These are phyloP conservation scores for Noctua pronuba DNA, from an alignment of 2,888 invertebrate genomes.

Conservation along the genomic window DNA sequence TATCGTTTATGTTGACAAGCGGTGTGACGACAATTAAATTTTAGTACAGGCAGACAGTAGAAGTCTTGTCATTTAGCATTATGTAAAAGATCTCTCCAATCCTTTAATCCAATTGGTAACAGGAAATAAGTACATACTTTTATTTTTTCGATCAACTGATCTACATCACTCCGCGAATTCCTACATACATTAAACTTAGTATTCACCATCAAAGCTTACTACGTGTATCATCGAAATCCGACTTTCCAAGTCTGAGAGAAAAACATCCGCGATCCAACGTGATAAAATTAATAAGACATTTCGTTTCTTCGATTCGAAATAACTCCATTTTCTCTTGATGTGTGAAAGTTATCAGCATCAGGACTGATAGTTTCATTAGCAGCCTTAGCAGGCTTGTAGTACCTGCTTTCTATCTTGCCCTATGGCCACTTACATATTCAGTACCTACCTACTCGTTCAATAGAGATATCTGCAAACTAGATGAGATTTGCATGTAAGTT, in stretches of 20 bases:
- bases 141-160: slow-evolving; percentile 8
- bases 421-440: slow-evolving; percentile 54
- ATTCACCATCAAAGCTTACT: slow-evolving; percentile 39
- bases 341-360: slow-evolving; percentile 53
- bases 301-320: slow-evolving; percentile 49
- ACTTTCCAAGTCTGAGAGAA: slow-evolving; percentile 51
- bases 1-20: slow-evolving; percentile 23
- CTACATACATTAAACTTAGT: slow-evolving; percentile 39
- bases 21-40: slow-evolving; percentile 20
- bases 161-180: slow-evolving; percentile 29
- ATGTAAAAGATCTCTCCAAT: slow-evolving; percentile 12
- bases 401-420: slow-evolving; percentile 60
- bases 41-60: too few species aligned
- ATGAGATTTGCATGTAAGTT: slow-evolving; percentile 51
- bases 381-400: slow-evolving; percentile 42
- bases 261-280: slow-evolving; percentile 60
- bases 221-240: slow-evolving; percentile 37
- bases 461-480: slow-evolving; percentile 45
- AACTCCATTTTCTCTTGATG: slow-evolving; percentile 52
- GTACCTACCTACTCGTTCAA: slow-evolving; percentile 25
- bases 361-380: slow-evolving; percentile 62
- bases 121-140: slow-evolving; percentile 14
- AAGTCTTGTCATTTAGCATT: too few species aligned
- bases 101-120: not conserved
- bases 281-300: slow-evolving; percentile 53